A percentile compares a stretch with the other conserved stretches of the same genome.
Evolutionary conservation across 2,888 invertebrate genomes (phyloP).

Genomic region (Pseudoips prasinana): DNA sequence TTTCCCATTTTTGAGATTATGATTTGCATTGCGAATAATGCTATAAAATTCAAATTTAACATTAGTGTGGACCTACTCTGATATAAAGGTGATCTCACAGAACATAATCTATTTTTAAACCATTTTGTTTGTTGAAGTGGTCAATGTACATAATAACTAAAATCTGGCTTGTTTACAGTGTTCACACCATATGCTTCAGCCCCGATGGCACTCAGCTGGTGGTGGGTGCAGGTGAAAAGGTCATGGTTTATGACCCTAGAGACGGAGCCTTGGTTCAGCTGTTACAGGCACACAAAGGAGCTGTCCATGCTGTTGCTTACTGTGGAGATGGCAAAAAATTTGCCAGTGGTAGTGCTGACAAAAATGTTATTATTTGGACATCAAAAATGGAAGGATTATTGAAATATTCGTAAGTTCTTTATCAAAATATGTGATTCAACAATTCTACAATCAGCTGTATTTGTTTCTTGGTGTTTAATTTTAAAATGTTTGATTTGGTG

Average conservation of each 20-base stretch:
- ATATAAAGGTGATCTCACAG: too few species aligned
- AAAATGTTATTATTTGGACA: constrained; percentile 99
- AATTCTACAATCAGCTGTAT: too few species aligned
- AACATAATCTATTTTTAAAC: too few species aligned
- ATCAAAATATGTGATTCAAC: not conserved
- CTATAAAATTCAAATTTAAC: too few species aligned
- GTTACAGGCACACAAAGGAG: constrained; percentile 97
- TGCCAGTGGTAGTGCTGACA: constrained; percentile 98
- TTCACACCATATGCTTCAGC: constrained; percentile 97
- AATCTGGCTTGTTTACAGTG: constrained; percentile 76
- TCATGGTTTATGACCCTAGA: constrained; percentile 96
- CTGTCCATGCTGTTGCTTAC: constrained; percentile 95
- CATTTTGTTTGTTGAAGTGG: too few species aligned
- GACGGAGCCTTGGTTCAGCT: constrained; percentile 96
- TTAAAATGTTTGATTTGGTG: too few species aligned
- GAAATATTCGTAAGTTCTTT: constrained; percentile 92
- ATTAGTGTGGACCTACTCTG: too few species aligned
- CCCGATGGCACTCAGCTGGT: constrained; percentile 97
- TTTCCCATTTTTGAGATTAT: too few species aligned
- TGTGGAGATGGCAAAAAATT: constrained; percentile 97
- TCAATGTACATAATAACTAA: too few species aligned
- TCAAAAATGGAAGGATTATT: constrained; percentile 96
- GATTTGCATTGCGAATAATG: too few species aligned
- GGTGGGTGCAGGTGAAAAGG: constrained; percentile 95
- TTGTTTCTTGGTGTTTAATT: too few species aligned